Base-by-base conservation (phyloP, 2,797 vertebrate genomes). In the Agapornis canus region DNA sequence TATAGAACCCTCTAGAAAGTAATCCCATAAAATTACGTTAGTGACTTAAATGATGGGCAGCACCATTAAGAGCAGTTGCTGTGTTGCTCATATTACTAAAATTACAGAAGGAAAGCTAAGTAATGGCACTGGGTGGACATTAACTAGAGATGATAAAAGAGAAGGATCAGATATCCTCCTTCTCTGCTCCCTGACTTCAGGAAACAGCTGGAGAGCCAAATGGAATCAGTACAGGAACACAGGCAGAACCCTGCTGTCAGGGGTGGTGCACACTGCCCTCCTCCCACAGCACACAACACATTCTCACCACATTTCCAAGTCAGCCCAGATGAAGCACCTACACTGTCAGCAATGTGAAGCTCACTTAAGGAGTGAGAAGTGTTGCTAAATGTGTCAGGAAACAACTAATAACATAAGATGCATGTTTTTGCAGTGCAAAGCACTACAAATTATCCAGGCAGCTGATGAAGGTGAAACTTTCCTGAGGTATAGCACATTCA, bases 311-410 rank as follows among this genome's bases (percentile, higher is more conserved):
- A 22, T 63, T 91, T 92, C 92, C 96, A 95, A 94, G 78, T 52
- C 94, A 85, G 82, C 75, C 92, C 85, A 92, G 97, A 47, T 83
- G 92, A 96, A 96, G 89, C 93, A 96, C 92, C 96, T 93, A 83
- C 89, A 65, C 43, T 88, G 95, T 97, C 97, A 98, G 97, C 97
- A 87, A 92, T 43, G 92, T 95, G 94, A 95, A 95, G 45, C 56
- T 96, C 93, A 91, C 96, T 96, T 84, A 95, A 95, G 97, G 97
- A 96, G 96, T 92, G 96, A 95, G 95, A 97, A 97, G 95, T 63
- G 61, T 91, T 96, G 86, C 95, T 97, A 97, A 97, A 97, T 71
- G 89, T 97, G 97, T 94, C 97, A 96, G 95, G 88, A 97, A 98
- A 96, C 97, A 97, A 96, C 94, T 81, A 96, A 95, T 96, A 95